Evolutionary conservation across 2,888 invertebrate species (phyloP), one percentile per base, ranked within the genome.

Genomic region (Lasioglossum malachurum): DNA sequence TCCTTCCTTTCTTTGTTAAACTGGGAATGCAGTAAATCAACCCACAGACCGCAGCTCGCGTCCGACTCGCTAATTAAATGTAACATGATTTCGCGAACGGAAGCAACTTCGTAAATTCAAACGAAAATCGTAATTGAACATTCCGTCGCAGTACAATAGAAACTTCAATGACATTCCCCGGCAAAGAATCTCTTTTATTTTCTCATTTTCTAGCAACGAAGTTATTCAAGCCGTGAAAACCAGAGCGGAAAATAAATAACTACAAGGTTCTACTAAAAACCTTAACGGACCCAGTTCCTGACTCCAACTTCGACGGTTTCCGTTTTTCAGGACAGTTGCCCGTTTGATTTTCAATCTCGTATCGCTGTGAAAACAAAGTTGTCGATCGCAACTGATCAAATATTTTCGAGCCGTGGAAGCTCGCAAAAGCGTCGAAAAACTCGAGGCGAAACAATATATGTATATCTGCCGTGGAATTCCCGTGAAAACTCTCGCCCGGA

Each of bases 371-470:
- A 53, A 23, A 53, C 23, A 53, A 8, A 53, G 8, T 53, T 23
- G 53, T 19, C 57, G 57, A n/a, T 57, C 57, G 57, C n/a, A 57
- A 57, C 57, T 57, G 57, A n/a, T 57, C 57, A 57, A n/a, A 57
- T n/a, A 57, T 57, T 57, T 57, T 57, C 57, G 10, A n/a, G n/a
- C 57, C 1, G 57, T n/a, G n/a, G 10, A 12, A 57, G n/a, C n/a
- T 57, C n/a, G n/a, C 57, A 10, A 57, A 57, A n/a, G 57, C 57
- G n/a, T n/a, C 57, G 57, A n/a, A 57, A n/a, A 57, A 57, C 57
- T n/a, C 57, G 57, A 10, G 57, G n/a, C 57, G 1, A 57, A 57
- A 57, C 57, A 57, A n/a, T 57, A 49, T 49, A n/a, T 57, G 7
- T 49, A 49, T 19, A 49, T 7, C 57, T 4, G 23, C 8, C n/a